A percentile compares a stretch with the other conserved stretches of the same genome.
phyloP scores from a whole-genome alignment of 2,888 invertebrate genomes.

The Drosophila diplacantha region DNA sequence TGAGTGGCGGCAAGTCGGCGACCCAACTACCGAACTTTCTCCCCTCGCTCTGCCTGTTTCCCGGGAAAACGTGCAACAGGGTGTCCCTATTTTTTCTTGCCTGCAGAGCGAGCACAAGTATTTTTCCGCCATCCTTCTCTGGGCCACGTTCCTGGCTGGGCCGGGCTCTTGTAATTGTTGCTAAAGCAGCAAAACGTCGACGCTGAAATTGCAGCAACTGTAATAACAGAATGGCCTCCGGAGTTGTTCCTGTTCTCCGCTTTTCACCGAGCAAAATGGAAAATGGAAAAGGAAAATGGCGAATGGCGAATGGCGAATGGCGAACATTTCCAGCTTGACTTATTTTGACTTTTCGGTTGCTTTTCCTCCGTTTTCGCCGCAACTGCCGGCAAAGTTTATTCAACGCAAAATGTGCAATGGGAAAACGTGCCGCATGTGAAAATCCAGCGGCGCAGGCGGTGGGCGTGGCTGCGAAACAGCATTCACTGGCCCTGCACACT shows the following conservation, averaged over 20 bases:
- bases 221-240: constrained; percentile 71
- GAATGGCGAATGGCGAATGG: constrained; percentile 51
- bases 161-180: constrained; percentile 60
- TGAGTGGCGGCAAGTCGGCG: constrained; percentile 54
- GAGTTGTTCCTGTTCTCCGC: constrained; percentile 57
- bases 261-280: constrained; percentile 11
- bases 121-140: constrained; percentile 21
- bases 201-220: constrained; percentile 67
- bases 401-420: constrained; percentile 68
- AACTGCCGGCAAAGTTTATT: constrained; percentile 61
- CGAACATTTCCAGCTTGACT: constrained; percentile 69
- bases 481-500: constrained; percentile 53
- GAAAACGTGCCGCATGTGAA: constrained; percentile 46
- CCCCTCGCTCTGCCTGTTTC: background rate
- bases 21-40: constrained; percentile 31
- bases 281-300: background rate
- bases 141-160: constrained; percentile 27
- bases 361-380: constrained; percentile 27
- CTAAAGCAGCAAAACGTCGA: constrained; percentile 56
- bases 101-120: background rate
- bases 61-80: constrained; percentile 46
- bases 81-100: constrained; percentile 52
- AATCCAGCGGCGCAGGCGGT: background rate
- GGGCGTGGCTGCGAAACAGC: constrained; percentile 35
- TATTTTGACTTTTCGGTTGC: constrained; percentile 57